Percentiles rank a stretch among this genome's conserved stretches.
Conservation (phyloP, 1,140 invertebrate species). For the Neuroterus valhalla region DNA sequence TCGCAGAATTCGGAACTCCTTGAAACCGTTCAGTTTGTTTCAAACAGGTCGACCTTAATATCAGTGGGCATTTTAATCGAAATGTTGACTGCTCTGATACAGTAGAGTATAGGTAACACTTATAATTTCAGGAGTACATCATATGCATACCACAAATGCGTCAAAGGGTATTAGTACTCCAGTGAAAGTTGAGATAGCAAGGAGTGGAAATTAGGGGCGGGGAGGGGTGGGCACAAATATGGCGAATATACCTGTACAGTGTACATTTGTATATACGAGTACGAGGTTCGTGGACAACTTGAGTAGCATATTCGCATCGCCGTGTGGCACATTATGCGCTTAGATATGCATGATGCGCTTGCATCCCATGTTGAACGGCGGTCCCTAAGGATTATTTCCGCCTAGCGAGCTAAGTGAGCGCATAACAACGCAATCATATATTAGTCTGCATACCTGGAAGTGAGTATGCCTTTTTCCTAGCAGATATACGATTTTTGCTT, state of each 20-base stretch:
- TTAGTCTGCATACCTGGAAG: slow-evolving; percentile 26
- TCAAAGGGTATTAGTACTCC: no score
- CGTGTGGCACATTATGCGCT: slow-evolving; percentile 1
- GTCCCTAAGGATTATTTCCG: slow-evolving; percentile 30
- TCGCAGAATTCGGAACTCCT: no score
- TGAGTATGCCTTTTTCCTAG: background rate
- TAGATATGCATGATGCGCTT: slow-evolving; percentile 2
- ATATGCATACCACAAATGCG: no score
- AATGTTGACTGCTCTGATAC: no score
- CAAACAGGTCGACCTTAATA: no score
- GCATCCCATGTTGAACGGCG: slow-evolving; percentile 4
- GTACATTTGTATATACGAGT: background rate
- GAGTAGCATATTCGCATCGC: background rate
- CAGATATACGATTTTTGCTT: no score
- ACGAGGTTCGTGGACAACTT: background rate
- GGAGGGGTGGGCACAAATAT: no score
- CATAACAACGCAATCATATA: slow-evolving; percentile 32
- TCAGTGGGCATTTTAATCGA: no score
- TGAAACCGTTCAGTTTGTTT: no score
- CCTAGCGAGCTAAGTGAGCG: slow-evolving; percentile 15
- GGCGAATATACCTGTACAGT: background rate
- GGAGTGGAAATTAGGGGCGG: background rate
- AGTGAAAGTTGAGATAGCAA: no score
- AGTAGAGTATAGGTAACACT: no score
- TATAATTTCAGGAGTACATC: no score